Percentiles rank a stretch among this genome's conserved stretches.
phyloP scores from a whole-genome alignment of 2,888 invertebrate species.

The Drepana falcataria region DNA sequence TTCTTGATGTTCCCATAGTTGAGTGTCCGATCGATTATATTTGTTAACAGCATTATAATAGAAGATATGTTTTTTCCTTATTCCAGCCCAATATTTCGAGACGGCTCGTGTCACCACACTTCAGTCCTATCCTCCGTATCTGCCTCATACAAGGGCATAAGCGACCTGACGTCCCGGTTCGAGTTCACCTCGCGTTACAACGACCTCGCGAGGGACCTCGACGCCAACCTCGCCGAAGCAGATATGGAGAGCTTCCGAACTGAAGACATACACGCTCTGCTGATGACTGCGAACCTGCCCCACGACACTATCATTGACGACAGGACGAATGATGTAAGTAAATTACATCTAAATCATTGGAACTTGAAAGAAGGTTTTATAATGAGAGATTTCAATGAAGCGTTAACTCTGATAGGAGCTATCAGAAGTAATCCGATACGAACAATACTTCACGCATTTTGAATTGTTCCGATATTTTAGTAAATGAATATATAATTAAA shows the following conservation, averaged over 20 bases:
- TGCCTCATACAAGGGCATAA: conserved; percentile 86
- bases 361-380: too few relatives aligned
- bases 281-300: conserved; percentile 85
- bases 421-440: too few relatives aligned
- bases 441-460: too few relatives aligned
- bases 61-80: conserved; percentile 4
- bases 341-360: background rate
- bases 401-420: too few relatives aligned
- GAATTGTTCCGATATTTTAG: too few relatives aligned
- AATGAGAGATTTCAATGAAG: too few relatives aligned
- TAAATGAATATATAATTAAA: too few relatives aligned
- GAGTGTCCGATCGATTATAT: too few relatives aligned
- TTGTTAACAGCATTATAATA: too few relatives aligned
- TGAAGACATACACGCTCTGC: conserved; percentile 92
- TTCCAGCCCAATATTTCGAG: conserved; percentile 84
- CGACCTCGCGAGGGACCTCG: conserved; percentile 91
- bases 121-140: conserved; percentile 90
- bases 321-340: conserved; percentile 72
- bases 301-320: conserved; percentile 79
- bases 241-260: conserved; percentile 97
- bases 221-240: conserved; percentile 95
- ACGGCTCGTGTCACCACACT: conserved; percentile 87
- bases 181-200: conserved; percentile 85
- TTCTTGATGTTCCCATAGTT: too few relatives aligned
- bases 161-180: conserved; percentile 75